Base-by-base conservation (phyloP, 1,140 invertebrate genomes). In the Mesaphorura yosii region DNA sequence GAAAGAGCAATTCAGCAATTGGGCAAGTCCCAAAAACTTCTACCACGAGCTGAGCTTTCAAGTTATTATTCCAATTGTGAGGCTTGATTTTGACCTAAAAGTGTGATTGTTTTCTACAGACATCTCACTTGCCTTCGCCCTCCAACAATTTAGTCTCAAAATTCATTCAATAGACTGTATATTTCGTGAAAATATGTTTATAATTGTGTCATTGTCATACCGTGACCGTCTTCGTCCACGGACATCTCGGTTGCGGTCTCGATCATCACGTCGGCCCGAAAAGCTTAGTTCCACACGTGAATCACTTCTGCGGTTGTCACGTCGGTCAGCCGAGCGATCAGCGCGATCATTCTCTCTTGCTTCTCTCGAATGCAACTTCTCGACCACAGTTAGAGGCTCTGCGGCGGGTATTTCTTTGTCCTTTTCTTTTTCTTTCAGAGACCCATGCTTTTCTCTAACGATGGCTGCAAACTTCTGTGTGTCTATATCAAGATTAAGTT, bases 391-490 rank as follows among this genome's bases (percentile, higher is more conserved):
- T 34, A 49, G 10, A 10, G 31, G 31, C 15, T 19, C 15, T 10
- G 39, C 14, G 20, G 49, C 14, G 12, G 40, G 19, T 15, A 26
- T 14, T 46, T 53, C 20, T 12, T 27, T 38, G 23, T 51, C 46
- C 19, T 34, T 31, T 3, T 54, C 54, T 48, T 60, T 57, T 14
- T 61, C 55, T 22, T 57, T 57, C 10, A 28, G 38, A 10, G 10
- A 20, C 2, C 55, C 56, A 46, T 57, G 57, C 42, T 59, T 59
- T 45, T 63, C 55, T 10, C 55, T 51, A 26, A 63, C 51, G 34
- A 63, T 63, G 28, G 48, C 61, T 19, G 61, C 61, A 63, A 63
- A 63, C 38, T 63, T 63, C 48, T 63, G 61, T 19, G 61, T 59
- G 42, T 63, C 61, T 46, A 62, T 51, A 47, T 63, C 61, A 31